Evolutionary conservation across 1,140 invertebrate species (phyloP).

Genomic region (Choristoneura fumiferana): DNA sequence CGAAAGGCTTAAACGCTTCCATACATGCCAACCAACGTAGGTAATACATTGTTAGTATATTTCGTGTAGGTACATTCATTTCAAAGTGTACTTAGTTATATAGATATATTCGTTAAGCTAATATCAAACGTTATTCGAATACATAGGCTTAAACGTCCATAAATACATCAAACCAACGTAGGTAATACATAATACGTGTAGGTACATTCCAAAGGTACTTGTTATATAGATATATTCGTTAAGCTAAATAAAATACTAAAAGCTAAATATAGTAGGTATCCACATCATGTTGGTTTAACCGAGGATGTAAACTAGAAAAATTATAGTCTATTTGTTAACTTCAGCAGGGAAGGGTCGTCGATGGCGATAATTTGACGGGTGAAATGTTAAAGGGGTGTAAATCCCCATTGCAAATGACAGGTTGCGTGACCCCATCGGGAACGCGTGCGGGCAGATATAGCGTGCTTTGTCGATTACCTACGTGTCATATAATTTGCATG

Average conservation of each 20-base stretch:
- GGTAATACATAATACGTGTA: not conserved
- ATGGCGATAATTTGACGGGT: slow-evolving; percentile 51
- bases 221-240: no score
- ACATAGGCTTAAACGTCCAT: not conserved
- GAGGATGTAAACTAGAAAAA: slow-evolving; percentile 37
- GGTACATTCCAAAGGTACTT: no score
- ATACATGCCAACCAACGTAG: no score
- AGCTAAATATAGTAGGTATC: no score
- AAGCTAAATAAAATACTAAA: no score
- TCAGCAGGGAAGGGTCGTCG: slow-evolving; percentile 31
- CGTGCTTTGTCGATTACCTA: slow-evolving; percentile 9
- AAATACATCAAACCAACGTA: not conserved
- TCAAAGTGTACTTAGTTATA: no score
- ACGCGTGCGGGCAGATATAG: slow-evolving; percentile 19
- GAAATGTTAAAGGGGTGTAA: slow-evolving; percentile 55
- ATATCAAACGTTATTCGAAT: no score
- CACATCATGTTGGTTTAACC: no score
- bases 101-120: no score
- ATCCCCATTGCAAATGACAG: slow-evolving; percentile 62
- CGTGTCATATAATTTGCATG: slow-evolving; percentile 40
- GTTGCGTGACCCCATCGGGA: slow-evolving; percentile 45
- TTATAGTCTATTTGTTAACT: slow-evolving; percentile 45
- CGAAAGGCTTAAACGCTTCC: no score
- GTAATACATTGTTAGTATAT: no score
- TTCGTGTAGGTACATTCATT: no score